Base-by-base conservation (phyloP, 2,797 vertebrate genomes). In the Pogoniulus pusillus region DNA sequence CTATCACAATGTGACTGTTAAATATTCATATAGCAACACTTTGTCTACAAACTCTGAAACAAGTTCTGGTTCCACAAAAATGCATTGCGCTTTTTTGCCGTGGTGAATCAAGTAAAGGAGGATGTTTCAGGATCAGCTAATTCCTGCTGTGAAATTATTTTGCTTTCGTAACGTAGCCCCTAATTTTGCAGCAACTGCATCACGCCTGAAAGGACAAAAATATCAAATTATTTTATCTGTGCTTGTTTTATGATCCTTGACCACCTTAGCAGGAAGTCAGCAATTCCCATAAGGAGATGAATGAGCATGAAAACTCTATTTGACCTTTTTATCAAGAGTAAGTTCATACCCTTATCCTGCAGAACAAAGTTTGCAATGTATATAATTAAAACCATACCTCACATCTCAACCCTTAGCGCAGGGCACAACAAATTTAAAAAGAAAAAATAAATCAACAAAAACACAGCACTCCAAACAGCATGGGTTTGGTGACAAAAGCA, bases 161-260 rank as follows among this genome's bases (percentile, higher is more conserved):
- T 30, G 10, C 24, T 76, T 35, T 82, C 22, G 35, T 49, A 92
- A 81, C 16, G 81, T 77, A 89, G 47, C 7, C 34, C 80, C 27
- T 70, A 59, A 78, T 83, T 93, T 85, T 91, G 47, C 64, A 94
- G 87, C 35, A 70, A 41, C 12, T 70, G 34, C 66, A 69, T 70
- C 43, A 79, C 57, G 60, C 60, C 73, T 65, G 43, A 85, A 87
- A 66, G 68, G 57, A 75, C 14, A 75, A 85, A 85, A 91, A 72
- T 81, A 87, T 76, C 47, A 87, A 91, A 87, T 60, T 9, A 32
- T 55, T 89, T 77, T 89, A n/a, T 69, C 91, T 83, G 20, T 63
- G 70, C 41, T 47, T 71, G 53, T 49, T 93, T 89, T 72, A 87
- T 78, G 55, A 63, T 65, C 51, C 55, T 58, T 85, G 66, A 85